phyloP scores from a whole-genome alignment of 2,888 invertebrate genomes.

The Iphiclides podalirius region DNA sequence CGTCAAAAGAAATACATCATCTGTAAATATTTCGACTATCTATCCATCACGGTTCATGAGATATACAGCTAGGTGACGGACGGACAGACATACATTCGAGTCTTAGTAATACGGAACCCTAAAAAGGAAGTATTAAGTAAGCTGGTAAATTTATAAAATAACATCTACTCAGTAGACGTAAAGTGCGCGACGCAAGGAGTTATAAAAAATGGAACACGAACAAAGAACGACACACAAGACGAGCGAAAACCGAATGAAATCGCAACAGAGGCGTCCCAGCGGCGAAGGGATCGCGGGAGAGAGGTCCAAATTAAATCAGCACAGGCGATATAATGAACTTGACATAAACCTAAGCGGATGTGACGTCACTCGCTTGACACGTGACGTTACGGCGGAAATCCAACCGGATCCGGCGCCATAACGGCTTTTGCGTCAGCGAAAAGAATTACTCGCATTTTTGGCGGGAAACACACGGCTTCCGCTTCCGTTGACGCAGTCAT shows the following conservation, averaged over 20 bases:
- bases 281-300: background rate
- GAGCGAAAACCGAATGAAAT: background rate
- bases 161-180: too few relatives aligned
- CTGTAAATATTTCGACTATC: too few relatives aligned
- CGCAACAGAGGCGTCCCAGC: background rate
- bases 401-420: constrained; percentile 63
- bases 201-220: background rate
- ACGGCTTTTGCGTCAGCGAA: constrained; percentile 63
- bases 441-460: constrained; percentile 69
- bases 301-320: constrained; percentile 10
- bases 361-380: constrained; percentile 33
- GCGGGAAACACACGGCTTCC: constrained; percentile 67
- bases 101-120: too few relatives aligned
- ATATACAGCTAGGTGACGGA: too few relatives aligned
- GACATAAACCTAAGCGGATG: constrained; percentile 14
- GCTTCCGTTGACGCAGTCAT: constrained; percentile 37
- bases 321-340: constrained; percentile 11
- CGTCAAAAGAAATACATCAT: too few relatives aligned
- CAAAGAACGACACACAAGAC: background rate
- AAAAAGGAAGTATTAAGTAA: too few relatives aligned
- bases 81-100: too few relatives aligned
- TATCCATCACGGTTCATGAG: too few relatives aligned
- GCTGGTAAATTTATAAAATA: too few relatives aligned
- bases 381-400: constrained; percentile 56
- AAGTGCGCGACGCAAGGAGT: too few relatives aligned